phyloP scores from a whole-genome alignment of 2,797 vertebrate genomes.

The Uromys caudimaculatus region DNA sequence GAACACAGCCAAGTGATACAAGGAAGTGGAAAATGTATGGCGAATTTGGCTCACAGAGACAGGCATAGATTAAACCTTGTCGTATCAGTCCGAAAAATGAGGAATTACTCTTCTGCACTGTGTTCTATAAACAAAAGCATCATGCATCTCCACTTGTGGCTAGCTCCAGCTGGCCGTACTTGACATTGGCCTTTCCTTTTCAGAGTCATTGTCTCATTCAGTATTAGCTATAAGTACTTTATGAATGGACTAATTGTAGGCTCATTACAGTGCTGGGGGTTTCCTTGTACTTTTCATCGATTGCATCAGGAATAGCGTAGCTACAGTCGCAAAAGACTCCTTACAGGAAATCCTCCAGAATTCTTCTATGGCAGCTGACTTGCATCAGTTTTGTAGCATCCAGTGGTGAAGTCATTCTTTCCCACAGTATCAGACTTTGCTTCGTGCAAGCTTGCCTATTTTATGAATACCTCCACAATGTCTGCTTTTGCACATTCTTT shows the following conservation, averaged over 20 bases:
- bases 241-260: neutral
- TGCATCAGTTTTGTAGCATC: neutral
- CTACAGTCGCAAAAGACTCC: rapidly evolving
- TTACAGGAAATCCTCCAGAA: neutral
- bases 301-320: neutral
- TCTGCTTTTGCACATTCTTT: slow-evolving; percentile 59
- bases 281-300: neutral
- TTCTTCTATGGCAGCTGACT: neutral
- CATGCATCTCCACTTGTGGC: slow-evolving; percentile 14
- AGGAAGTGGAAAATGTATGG: slow-evolving; percentile 62
- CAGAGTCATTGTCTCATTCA: neutral
- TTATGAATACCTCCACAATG: slow-evolving; percentile 53
- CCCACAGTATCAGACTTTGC: neutral
- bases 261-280: neutral
- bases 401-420: neutral
- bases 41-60: slow-evolving; percentile 59
- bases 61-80: slow-evolving; percentile 37
- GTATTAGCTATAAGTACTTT: neutral
- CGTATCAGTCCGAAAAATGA: slow-evolving; percentile 58
- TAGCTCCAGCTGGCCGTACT: neutral
- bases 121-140: slow-evolving; percentile 61
- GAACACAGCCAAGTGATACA: slow-evolving; percentile 33
- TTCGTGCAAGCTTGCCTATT: slow-evolving; percentile 44
- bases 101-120: neutral
- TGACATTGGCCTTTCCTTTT: slow-evolving; percentile 44